A percentile compares a stretch with the other conserved stretches of the same genome.
These are phyloP conservation scores for Margaritifera margaritifera DNA, from an alignment of 2,888 invertebrate genomes.

Conservation along the genomic window DNA sequence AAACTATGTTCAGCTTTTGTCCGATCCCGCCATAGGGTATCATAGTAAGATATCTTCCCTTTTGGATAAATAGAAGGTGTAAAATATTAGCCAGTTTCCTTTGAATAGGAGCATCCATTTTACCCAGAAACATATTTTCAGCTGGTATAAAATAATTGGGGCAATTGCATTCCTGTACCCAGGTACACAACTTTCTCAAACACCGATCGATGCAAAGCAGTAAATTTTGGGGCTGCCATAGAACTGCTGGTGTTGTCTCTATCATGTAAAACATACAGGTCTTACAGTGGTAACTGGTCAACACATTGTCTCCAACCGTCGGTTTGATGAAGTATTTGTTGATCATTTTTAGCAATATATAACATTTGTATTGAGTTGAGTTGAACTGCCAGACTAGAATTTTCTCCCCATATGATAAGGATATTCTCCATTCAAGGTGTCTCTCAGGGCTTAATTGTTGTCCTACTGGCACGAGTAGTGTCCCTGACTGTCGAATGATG, in stretches of 20 bases:
- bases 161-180: background rate
- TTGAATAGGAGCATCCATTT: too few species aligned
- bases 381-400: too few species aligned
- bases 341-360: conserved; percentile 1
- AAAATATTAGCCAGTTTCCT: too few species aligned
- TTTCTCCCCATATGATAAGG: too few species aligned
- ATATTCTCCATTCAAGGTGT: too few species aligned
- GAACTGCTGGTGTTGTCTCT: background rate
- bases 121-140: conserved; percentile 7
- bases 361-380: background rate
- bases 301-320: background rate
- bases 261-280: conserved; percentile 6
- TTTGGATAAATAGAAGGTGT: too few species aligned
- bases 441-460: too few species aligned
- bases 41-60: too few species aligned
- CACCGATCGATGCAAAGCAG: background rate
- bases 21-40: too few species aligned
- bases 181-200: background rate
- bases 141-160: conserved; percentile 9
- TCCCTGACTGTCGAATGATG: too few species aligned
- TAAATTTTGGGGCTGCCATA: conserved; percentile 4
- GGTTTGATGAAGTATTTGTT: background rate
- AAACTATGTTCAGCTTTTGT: too few species aligned
- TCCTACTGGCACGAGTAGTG: too few species aligned
- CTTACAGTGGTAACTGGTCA: conserved; percentile 7